These are phyloP conservation scores for Lamellibrachia columna DNA, from an alignment of 2,888 invertebrate genomes.

Conservation along the genomic window DNA sequence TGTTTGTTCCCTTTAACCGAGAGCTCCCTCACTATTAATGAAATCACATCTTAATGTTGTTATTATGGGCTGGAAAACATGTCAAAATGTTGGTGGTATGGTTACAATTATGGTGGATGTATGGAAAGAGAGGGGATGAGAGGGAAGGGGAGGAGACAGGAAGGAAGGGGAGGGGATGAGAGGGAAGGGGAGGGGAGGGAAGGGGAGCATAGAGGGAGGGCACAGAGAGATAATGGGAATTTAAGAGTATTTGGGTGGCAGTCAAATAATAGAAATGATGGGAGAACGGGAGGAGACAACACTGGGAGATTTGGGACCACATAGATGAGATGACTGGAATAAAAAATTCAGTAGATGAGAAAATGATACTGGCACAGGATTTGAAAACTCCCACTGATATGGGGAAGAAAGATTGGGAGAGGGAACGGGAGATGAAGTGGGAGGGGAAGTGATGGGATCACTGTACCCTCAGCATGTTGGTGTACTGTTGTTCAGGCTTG, in stretches of 20 bases:
- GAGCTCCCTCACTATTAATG: background rate
- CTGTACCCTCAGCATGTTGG: background rate
- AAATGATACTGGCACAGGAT: no score
- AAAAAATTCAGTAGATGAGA: no score
- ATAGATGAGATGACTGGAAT: no score
- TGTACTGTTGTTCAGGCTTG: slow-evolving; percentile 46
- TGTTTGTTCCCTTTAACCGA: background rate
- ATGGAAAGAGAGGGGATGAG: no score
- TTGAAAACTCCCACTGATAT: no score
- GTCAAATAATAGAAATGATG: background rate
- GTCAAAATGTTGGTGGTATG: background rate
- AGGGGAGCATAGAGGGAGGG: background rate
- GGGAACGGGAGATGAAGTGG: background rate
- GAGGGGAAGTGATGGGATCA: background rate
- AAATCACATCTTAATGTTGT: background rate
- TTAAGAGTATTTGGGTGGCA: background rate
- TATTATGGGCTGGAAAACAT: background rate
- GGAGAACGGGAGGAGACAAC: background rate
- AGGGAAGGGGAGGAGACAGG: no score
- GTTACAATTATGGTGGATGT: background rate
- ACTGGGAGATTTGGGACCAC: no score
- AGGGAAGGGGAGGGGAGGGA: background rate
- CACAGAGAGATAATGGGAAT: background rate
- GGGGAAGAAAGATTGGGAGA: background rate
- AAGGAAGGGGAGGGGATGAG: background rate